Base-by-base conservation (phyloP, 2,888 invertebrate genomes). In the Drosophila anomelani region DNA sequence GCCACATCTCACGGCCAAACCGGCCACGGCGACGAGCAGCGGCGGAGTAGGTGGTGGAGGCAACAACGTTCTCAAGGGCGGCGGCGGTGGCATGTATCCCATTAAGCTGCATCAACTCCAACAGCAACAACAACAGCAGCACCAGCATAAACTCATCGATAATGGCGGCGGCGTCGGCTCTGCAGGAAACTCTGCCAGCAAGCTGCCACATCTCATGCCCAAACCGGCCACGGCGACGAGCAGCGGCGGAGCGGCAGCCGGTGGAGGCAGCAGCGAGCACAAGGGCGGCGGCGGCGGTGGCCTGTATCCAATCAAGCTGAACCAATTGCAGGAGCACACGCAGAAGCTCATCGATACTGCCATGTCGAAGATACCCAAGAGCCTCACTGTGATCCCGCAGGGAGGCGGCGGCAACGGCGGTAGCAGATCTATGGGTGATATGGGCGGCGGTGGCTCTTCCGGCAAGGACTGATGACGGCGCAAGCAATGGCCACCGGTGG, bases 321-420 rank as follows among this genome's bases (percentile, higher is more conserved):
- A 84, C 26, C 85, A 85, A 20, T 77, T 77, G 41, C 88, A 49
- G 1, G 32, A 46, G 34, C 89, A 47, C 88, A 93, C 41, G 90
- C 92, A 82, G 63, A 79, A 90, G 54, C 76, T 91, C 38, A 82
- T 92, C 26, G 92, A 92, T 54, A 90, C 88, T 49, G 79, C 94
- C 90, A 93, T 96, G 93, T 96, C 96, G 55, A 96, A 96, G 92
- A 96, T 96, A 90, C 97, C 97, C 34, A 96, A 95, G 91, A 96
- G 96, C 3, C 91, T 97, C 79, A 96, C 96, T 0, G 96, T 97
- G 60, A 96, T 96, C 86, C 96, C 96, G 13, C 96, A 96, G 69
- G 91, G 92, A 54, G 91, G 90, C 85, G 76, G 72, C 15, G 70
- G 62, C 1, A 55, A 57, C 1, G 73, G 84, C 63, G 67, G 54